phyloP scores from a whole-genome alignment of 2,888 invertebrate genomes.

The Allolobophora icterica region DNA sequence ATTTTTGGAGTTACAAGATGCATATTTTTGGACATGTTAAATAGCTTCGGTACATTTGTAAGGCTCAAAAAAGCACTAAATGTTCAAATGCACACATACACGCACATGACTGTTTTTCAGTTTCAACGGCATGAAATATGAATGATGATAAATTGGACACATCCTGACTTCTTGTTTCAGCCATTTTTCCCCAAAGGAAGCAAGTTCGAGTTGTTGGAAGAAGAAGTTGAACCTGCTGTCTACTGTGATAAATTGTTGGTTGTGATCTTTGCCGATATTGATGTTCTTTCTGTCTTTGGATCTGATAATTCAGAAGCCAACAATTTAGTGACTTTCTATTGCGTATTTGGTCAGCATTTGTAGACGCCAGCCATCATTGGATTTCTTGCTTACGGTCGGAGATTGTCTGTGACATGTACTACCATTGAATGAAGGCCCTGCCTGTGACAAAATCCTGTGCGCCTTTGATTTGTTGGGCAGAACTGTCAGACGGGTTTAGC shows the following conservation, averaged over 20 bases:
- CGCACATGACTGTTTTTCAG: background rate
- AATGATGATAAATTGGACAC: background rate
- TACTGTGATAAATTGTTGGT: background rate
- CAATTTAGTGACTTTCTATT: background rate
- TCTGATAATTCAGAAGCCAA: constrained; percentile 5
- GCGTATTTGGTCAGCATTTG: background rate
- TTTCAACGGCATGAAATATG: background rate
- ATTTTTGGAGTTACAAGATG: too few relatives aligned
- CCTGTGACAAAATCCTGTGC: background rate
- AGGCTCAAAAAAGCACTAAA: too few relatives aligned
- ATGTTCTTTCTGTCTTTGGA: constrained; percentile 1
- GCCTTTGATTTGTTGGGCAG: background rate
- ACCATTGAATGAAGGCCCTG: background rate
- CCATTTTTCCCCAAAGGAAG: background rate
- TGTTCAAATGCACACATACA: too few relatives aligned
- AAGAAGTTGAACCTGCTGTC: background rate
- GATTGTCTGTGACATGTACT: background rate
- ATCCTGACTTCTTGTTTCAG: background rate
- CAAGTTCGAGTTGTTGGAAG: background rate
- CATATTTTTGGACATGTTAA: too few relatives aligned
- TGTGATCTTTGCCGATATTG: background rate
- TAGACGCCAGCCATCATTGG: background rate
- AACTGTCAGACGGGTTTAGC: background rate
- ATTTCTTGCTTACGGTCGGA: background rate
- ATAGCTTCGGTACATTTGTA: too few relatives aligned